Conservation (phyloP, 2,888 invertebrate species). For the Ennomos quercinarius region DNA sequence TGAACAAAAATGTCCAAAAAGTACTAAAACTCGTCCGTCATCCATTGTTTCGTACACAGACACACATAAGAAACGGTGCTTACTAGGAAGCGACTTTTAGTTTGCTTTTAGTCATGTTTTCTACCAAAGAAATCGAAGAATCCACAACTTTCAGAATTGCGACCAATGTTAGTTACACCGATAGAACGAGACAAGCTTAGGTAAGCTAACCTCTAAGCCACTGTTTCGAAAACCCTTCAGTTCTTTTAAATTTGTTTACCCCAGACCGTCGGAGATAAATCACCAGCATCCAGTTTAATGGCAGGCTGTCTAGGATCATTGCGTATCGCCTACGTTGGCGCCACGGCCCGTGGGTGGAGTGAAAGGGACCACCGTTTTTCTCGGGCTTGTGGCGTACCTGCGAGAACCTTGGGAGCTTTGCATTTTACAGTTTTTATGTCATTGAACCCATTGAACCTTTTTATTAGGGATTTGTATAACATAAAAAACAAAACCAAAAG, state of each 20-base stretch:
- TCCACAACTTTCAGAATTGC: too few species aligned
- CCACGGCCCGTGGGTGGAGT: slow-evolving; percentile 40
- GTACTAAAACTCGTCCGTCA: slow-evolving; percentile 15
- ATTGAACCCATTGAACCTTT: not conserved
- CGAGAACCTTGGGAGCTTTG: slow-evolving; percentile 9
- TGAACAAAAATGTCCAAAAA: too few species aligned
- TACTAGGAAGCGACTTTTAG: too few species aligned
- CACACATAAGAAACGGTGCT: too few species aligned
- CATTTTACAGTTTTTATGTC: slow-evolving; percentile 10
- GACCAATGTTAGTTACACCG: too few species aligned
- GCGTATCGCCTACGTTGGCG: slow-evolving; percentile 55
- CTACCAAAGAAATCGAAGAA: too few species aligned
- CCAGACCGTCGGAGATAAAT: slow-evolving; percentile 46
- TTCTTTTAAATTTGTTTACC: slow-evolving; percentile 1
- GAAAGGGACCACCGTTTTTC: slow-evolving; percentile 36
- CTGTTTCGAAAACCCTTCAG: not conserved
- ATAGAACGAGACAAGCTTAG: too few species aligned
- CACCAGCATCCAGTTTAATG: slow-evolving; percentile 58
- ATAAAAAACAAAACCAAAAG: too few species aligned
- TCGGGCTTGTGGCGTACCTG: not conserved
- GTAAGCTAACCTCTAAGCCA: too few species aligned
- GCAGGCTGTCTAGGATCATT: slow-evolving; percentile 56
- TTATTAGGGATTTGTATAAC: not conserved
- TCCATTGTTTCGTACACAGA: slow-evolving; percentile 14
- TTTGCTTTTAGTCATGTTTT: too few species aligned